Conservation (phyloP, 2,888 invertebrate species). For the Dendrolimus pini region DNA sequence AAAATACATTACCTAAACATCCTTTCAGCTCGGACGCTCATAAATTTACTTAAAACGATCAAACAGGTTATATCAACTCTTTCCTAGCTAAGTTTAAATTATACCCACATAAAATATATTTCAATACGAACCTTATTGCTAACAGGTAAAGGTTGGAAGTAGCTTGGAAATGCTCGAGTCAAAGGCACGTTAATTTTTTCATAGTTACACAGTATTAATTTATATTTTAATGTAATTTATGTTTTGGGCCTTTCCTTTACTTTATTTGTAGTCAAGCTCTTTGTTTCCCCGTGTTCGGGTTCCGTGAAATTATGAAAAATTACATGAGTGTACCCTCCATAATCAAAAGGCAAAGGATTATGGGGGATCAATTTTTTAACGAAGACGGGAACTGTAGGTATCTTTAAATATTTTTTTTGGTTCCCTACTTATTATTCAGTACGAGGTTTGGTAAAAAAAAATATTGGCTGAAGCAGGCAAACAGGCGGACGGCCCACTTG, state of each 20-base stretch:
- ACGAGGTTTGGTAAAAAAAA: too few relatives aligned
- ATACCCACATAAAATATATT: conserved; percentile 5
- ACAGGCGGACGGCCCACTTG: too few relatives aligned
- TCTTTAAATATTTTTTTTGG: too few relatives aligned
- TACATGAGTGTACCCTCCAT: conserved; percentile 14
- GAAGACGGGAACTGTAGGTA: too few relatives aligned
- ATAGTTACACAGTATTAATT: conserved; percentile 64
- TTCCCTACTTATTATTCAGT: too few relatives aligned
- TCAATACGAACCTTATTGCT: conserved; percentile 6
- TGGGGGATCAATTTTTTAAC: conserved; percentile 3
- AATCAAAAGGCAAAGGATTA: neutral
- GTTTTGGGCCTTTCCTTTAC: conserved; percentile 35
- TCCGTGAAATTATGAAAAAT: conserved; percentile 54
- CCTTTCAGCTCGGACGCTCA: conserved; percentile 4
- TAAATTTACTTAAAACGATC: conserved; percentile 22
- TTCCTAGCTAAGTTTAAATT: conserved; percentile 13
- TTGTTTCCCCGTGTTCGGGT: conserved; percentile 18
- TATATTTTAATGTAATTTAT: conserved; percentile 74
- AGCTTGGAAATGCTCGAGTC: neutral
- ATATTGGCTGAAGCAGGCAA: too few relatives aligned
- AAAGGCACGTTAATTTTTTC: conserved; percentile 26
- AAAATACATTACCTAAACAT: neutral
- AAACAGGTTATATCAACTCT: conserved; percentile 13
- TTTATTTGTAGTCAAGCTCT: conserved; percentile 9
- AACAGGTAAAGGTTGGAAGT: conserved; percentile 2